These are phyloP conservation scores for Pogona vitticeps DNA, from an alignment of 2,113 vertebrate species.

Conservation along the genomic window DNA sequence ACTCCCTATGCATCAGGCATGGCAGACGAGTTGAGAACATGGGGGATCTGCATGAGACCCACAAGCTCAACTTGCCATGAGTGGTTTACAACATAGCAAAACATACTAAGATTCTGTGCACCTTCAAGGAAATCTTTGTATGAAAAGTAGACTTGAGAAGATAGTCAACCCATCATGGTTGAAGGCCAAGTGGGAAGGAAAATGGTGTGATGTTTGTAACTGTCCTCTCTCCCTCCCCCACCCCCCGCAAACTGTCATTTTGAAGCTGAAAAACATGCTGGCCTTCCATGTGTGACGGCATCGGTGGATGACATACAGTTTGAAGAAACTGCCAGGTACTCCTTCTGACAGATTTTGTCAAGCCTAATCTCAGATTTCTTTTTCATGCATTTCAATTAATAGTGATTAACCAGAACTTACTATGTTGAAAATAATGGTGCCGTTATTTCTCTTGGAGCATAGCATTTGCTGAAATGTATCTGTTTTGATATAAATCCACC, in stretches of 20 bases:
- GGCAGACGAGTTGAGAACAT: too few relatives aligned
- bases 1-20: too few relatives aligned
- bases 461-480: not conserved
- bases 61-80: too few relatives aligned
- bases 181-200: not conserved
- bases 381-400: conserved; percentile 2
- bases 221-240: not conserved
- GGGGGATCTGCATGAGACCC: too few relatives aligned
- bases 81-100: not conserved
- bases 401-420: not conserved
- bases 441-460: rapidly evolving
- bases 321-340: conserved; percentile 80
- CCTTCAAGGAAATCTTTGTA: not conserved
- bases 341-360: not conserved
- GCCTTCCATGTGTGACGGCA: conserved; percentile 79
- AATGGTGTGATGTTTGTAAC: not conserved
- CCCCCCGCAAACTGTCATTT: conserved; percentile 25
- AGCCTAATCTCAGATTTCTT: not conserved
- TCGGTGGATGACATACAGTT: conserved; percentile 85
- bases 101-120: not conserved
- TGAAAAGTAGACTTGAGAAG: not conserved
- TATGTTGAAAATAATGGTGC: not conserved
- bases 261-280: conserved; percentile 84
- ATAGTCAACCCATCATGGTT: not conserved
- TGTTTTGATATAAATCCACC: not conserved